These are phyloP conservation scores for Torymus tubicola DNA, from an alignment of 2,888 invertebrate species.

Conservation along the genomic window DNA sequence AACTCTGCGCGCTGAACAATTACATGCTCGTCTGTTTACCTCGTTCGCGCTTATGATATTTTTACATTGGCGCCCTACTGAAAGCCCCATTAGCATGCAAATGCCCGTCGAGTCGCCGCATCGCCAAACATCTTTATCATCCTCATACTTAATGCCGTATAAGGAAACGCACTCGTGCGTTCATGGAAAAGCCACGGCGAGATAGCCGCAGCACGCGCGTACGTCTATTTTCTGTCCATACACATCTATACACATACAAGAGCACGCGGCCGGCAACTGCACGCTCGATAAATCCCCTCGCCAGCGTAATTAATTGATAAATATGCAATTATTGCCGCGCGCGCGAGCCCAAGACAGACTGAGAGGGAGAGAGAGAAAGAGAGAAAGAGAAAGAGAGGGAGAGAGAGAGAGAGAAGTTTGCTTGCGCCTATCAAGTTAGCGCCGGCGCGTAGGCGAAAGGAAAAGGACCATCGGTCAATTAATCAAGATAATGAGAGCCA, in stretches of 20 bases:
- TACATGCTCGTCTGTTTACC: no score
- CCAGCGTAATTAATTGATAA: constrained; percentile 56
- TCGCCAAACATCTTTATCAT: constrained; percentile 1
- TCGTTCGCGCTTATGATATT: no score
- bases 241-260: no score
- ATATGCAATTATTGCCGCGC: constrained; percentile 54
- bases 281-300: constrained; percentile 35
- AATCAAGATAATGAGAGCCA: constrained; percentile 76
- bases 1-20: no score
- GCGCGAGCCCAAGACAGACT: background rate
- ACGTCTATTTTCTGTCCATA: no score
- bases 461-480: constrained; percentile 74
- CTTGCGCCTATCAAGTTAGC: no score
- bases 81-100: constrained; percentile 19
- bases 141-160: background rate
- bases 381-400: constrained; percentile 2
- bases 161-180: constrained; percentile 3
- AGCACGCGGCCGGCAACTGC: background rate
- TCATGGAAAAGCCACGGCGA: background rate
- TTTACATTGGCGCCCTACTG: background rate
- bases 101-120: background rate
- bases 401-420: constrained; percentile 7
- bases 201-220: no score
- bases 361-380: constrained; percentile 3
- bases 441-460: constrained; percentile 56